Conservation (phyloP, 1,140 invertebrate genomes). For the Octopus bimaculoides region DNA sequence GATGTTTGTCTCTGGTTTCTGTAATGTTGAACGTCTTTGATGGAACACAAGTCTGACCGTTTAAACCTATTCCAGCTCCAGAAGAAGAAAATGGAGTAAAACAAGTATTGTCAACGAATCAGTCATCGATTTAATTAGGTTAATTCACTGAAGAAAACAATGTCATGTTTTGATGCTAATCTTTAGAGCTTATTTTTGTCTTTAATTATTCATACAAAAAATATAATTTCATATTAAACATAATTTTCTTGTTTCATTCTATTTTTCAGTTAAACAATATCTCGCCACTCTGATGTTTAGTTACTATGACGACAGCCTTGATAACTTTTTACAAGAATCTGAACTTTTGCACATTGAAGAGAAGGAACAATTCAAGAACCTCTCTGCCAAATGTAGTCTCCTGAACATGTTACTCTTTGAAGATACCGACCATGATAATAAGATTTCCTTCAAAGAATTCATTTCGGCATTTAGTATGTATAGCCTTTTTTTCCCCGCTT, state of each 20-base stretch:
- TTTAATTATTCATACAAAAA: not conserved
- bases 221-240: not conserved
- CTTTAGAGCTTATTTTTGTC: not conserved
- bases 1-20: too few relatives aligned
- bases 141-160: too few relatives aligned
- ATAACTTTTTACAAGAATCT: constrained; percentile 67
- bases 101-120: too few relatives aligned
- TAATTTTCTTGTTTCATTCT: not conserved
- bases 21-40: too few relatives aligned
- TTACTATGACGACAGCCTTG: constrained; percentile 74
- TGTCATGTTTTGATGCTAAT: not conserved
- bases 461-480: constrained; percentile 76
- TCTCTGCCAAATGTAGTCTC: constrained; percentile 69
- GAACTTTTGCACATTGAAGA: constrained; percentile 68
- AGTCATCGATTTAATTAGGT: too few relatives aligned
- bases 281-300: constrained; percentile 76
- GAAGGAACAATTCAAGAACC: constrained; percentile 65
- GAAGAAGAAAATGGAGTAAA: too few relatives aligned
- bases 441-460: constrained; percentile 72
- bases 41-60: too few relatives aligned
- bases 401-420: constrained; percentile 72
- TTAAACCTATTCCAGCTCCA: too few relatives aligned
- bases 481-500: constrained; percentile 55
- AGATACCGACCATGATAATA: constrained; percentile 67
- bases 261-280: constrained; percentile 63